A percentile compares a stretch with the other conserved stretches of the same genome.
Conservation (phyloP, 2,888 invertebrate species). For the Himalopsyche tibetana region DNA sequence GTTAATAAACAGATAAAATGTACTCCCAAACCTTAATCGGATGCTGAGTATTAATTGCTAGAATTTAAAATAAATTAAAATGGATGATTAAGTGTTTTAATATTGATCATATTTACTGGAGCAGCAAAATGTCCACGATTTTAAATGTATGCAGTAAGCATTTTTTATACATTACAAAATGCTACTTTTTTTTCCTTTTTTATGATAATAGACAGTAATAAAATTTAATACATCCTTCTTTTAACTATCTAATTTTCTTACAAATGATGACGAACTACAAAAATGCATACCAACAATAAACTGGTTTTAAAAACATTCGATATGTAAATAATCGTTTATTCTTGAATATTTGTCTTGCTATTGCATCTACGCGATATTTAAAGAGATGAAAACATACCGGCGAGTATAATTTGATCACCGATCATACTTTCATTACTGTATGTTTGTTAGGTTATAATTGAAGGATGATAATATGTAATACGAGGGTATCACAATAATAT, state of each 20-base stretch:
- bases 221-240: neutral
- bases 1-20: too few relatives aligned
- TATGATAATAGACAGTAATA: neutral
- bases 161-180: too few relatives aligned
- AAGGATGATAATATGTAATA: too few relatives aligned
- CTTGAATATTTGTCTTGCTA: neutral
- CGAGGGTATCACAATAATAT: too few relatives aligned
- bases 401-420: neutral
- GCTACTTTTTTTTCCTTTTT: too few relatives aligned
- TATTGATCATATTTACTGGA: too few relatives aligned
- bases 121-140: neutral
- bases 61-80: too few relatives aligned
- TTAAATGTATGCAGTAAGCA: neutral
- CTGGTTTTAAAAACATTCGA: conserved; percentile 14
- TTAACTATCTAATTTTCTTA: neutral
- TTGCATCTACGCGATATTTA: neutral
- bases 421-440: too few relatives aligned
- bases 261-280: neutral
- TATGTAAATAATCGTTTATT: neutral
- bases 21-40: too few relatives aligned
- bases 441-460: too few relatives aligned
- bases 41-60: too few relatives aligned
- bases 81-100: too few relatives aligned
- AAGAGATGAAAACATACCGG: neutral
- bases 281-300: conserved; percentile 3